Base-by-base conservation (phyloP, 1,140 invertebrate genomes). In the Mercenaria mercenaria region DNA sequence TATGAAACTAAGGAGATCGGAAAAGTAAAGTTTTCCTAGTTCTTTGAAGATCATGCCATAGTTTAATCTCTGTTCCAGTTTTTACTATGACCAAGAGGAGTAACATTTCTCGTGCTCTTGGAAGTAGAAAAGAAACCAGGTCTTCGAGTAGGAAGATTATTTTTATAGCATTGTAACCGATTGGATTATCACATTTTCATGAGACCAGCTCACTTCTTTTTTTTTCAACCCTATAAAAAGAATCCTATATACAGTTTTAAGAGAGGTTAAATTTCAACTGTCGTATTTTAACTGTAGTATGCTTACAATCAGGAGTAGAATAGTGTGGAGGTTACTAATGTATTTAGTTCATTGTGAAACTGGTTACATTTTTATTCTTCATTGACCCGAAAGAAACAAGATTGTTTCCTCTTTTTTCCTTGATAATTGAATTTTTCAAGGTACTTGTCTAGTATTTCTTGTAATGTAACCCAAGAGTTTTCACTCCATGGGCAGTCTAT, bases 161-260 rank as follows among this genome's bases (percentile, higher is more conserved):
- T 41, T 1, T 26, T 26, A 23, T 26, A 43, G 37, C 13, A 74
- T 15, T 39, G 34, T 3, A 10, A 23, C 20, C 3, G 64, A 13
- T 56, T 11, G 23, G 8, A n/a, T 26, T 74, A 74, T 34, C 69
- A 74, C 69, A 41, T 74, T 74, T 74, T 74, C 69, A 74, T 39
- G 69, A 74, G 41, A 41, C 69, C 41, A 18, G 34, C 41, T 13
- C 37, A 74, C 41, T 43, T 41, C 69, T 74, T 67, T 32, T 10
- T 34, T 67, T 32, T 34, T 32, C 64, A 32, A 67, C 32, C 29
- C 26, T n/a, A n/a, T 67, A 32, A 20, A 13, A 34, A 11, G 23
- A 11, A n/a, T 4, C 52, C 52, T 56, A 4, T 23, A 11, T 23
- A 23, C n/a, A n/a, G n/a, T n/a, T 56, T n/a, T 4, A 56, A n/a